These are phyloP conservation scores for Meleagris gallopavo DNA, from an alignment of 2,113 vertebrate genomes.

Conservation along the genomic window DNA sequence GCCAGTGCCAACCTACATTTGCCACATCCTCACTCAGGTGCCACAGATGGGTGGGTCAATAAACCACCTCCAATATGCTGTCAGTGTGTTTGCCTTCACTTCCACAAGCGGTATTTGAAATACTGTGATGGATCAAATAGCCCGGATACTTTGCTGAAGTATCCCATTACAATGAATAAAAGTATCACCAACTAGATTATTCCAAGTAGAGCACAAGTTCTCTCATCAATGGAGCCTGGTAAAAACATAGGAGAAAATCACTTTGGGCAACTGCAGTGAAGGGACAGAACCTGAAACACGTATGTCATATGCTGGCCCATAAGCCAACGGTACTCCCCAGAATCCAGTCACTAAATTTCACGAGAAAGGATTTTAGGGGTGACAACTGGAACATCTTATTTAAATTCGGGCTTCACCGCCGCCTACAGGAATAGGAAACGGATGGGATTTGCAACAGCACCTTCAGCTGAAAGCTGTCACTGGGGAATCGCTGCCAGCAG, in stretches of 20 bases:
- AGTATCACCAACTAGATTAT: not conserved
- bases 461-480: not conserved
- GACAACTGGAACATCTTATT: not conserved
- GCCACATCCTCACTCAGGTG: rapidly evolving
- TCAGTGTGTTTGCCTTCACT: not conserved
- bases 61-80: not conserved
- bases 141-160: not conserved
- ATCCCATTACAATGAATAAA: conserved; percentile 44
- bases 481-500: rapidly evolving
- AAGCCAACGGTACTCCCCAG: rapidly evolving
- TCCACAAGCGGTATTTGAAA: not conserved
- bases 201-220: not conserved
- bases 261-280: not conserved
- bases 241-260: not conserved
- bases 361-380: too few relatives aligned
- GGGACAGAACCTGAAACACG: not conserved
- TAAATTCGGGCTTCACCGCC: not conserved
- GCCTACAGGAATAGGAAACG: not conserved
- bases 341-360: not conserved
- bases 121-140: conserved; percentile 10
- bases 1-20: not conserved
- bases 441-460: not conserved
- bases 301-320: rapidly evolving
- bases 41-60: not conserved
- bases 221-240: not conserved